Percentiles rank a stretch among this genome's conserved stretches.
Evolutionary conservation across 2,888 invertebrate species (phyloP).

Genomic region (Perithous albicinctus): DNA sequence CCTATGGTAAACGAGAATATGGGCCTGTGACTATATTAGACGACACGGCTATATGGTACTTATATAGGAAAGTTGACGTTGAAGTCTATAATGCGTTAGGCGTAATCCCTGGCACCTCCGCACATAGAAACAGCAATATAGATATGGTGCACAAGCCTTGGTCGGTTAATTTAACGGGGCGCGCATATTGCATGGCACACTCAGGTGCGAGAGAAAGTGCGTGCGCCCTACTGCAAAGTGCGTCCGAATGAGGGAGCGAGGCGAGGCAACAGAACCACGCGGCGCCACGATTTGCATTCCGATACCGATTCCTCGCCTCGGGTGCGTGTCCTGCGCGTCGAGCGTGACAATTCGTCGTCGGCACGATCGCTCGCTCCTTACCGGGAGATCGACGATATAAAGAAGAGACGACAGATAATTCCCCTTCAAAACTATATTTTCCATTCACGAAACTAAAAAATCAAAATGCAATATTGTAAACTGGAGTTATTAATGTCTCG

Average conservation of each 20-base stretch:
- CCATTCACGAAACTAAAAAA: too few relatives aligned
- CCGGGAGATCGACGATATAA: conserved; percentile 28
- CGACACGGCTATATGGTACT: conserved; percentile 5
- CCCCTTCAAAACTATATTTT: neutral
- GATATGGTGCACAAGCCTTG: neutral
- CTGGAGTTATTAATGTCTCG: too few relatives aligned
- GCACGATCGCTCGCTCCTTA: conserved; percentile 42
- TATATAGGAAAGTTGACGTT: conserved; percentile 2
- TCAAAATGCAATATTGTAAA: too few relatives aligned
- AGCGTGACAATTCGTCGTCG: conserved; percentile 59
- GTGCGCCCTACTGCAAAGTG: conserved; percentile 47
- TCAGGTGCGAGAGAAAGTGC: conserved; percentile 68
- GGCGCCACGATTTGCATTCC: conserved; percentile 67
- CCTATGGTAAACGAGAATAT: neutral
- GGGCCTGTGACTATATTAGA: neutral
- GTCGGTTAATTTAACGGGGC: conserved; percentile 29
- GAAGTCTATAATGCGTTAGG: conserved; percentile 16
- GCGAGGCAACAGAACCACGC: conserved; percentile 39
- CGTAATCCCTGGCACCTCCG: conserved; percentile 35
- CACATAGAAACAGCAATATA: conserved; percentile 5
- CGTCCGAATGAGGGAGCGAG: conserved; percentile 24
- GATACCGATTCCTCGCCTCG: conserved; percentile 50
- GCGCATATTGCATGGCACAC: conserved; percentile 36
- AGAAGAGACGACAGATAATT: neutral
- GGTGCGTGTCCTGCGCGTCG: conserved; percentile 39